phyloP scores from a whole-genome alignment of 1,140 invertebrate genomes.

The Holotrichia oblita region DNA sequence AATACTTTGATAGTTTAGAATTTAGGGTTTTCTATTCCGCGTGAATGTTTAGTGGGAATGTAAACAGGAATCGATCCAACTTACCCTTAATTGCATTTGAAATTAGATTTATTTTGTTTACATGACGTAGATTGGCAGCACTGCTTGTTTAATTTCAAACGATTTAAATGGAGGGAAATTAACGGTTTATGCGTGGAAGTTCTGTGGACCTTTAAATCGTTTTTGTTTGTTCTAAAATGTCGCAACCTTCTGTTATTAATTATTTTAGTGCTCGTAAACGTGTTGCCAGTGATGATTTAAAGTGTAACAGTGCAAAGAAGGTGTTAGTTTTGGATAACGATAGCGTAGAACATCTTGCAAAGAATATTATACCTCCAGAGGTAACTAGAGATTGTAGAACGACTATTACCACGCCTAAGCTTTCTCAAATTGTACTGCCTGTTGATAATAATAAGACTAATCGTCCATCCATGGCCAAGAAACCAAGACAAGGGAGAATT shows the following conservation, averaged over 20 bases:
- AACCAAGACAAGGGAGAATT: slow-evolving; percentile 12
- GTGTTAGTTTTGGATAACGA: slow-evolving; percentile 59
- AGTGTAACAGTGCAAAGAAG: slow-evolving; percentile 68
- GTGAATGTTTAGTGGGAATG: not conserved
- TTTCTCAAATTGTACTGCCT: not conserved
- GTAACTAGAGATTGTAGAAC: not conserved
- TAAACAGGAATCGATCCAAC: not conserved
- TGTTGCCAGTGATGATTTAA: slow-evolving; percentile 70
- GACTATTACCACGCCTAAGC: not conserved
- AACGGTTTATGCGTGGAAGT: slow-evolving; percentile 41
- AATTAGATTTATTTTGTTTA: not conserved
- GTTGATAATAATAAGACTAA: not conserved
- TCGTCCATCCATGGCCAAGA: slow-evolving; percentile 12
- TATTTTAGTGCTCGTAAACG: slow-evolving; percentile 77
- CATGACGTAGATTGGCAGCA: not conserved
- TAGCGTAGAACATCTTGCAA: slow-evolving; percentile 20
- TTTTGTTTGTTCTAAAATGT: slow-evolving; percentile 63
- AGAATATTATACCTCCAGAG: not conserved
- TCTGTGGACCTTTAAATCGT: slow-evolving; percentile 30
- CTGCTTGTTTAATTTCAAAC: not conserved
- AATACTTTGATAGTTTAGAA: not conserved
- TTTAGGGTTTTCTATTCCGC: not conserved
- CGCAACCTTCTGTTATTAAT: slow-evolving; percentile 74
- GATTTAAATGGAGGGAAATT: slow-evolving; percentile 50
- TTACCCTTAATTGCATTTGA: not conserved